Evolutionary conservation across 2,888 invertebrate genomes (phyloP).

Genomic region (Isoperla grammatica): DNA sequence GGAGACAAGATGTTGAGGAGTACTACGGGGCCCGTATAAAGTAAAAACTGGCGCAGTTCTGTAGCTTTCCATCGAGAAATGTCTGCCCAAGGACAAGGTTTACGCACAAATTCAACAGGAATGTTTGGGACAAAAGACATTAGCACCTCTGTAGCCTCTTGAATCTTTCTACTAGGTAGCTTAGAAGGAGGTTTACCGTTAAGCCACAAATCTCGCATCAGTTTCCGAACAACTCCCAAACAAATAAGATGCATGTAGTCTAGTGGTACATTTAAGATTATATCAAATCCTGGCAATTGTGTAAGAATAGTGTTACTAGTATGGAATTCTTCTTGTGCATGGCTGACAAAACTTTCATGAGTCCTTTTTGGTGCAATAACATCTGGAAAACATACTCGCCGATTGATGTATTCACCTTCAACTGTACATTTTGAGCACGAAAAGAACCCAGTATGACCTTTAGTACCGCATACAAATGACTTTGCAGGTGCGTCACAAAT

Average conservation of each 20-base stretch:
- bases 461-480: neutral
- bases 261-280: conserved; percentile 33
- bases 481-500: conserved; percentile 11
- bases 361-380: conserved; percentile 20
- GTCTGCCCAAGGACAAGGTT: conserved; percentile 34
- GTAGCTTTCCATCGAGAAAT: conserved; percentile 36
- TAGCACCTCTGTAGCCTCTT: neutral
- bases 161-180: conserved; percentile 12
- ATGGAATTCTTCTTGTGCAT: conserved; percentile 32
- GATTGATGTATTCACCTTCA: conserved; percentile 23
- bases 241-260: conserved; percentile 38
- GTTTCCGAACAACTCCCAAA: conserved; percentile 36
- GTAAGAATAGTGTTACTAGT: conserved; percentile 30
- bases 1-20: conserved; percentile 20
- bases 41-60: conserved; percentile 34
- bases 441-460: neutral
- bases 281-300: conserved; percentile 35
- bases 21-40: conserved; percentile 35
- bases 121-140: conserved; percentile 13
- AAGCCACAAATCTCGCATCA: conserved; percentile 30
- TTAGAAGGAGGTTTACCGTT: conserved; percentile 18
- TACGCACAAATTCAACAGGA: conserved; percentile 34
- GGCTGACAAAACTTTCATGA: conserved; percentile 25
- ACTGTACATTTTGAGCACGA: conserved; percentile 31
- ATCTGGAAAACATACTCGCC: conserved; percentile 26